Percentiles rank a stretch among this genome's conserved stretches.
Evolutionary conservation across 2,888 invertebrate species (phyloP).

Genomic region (Ectobius pallidus): DNA sequence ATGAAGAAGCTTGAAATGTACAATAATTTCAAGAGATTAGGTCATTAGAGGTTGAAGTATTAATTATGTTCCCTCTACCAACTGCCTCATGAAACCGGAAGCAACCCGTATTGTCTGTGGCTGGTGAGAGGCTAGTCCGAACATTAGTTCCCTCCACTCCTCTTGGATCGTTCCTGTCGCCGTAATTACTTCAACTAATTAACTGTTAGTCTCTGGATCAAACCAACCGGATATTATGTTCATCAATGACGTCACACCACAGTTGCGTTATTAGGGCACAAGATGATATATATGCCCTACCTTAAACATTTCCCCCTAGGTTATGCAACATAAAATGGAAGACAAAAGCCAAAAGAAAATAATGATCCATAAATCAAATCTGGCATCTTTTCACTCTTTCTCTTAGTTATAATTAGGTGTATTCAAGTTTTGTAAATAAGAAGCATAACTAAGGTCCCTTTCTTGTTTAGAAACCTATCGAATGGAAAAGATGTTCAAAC

Average conservation of each 20-base stretch:
- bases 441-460: too few relatives aligned
- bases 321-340: too few relatives aligned
- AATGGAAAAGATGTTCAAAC: too few relatives aligned
- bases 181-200: neutral
- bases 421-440: too few relatives aligned
- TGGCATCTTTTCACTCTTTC: too few relatives aligned
- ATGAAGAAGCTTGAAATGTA: neutral
- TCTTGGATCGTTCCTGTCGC: neutral
- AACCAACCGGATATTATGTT: neutral
- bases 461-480: too few relatives aligned
- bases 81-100: neutral
- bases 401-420: too few relatives aligned
- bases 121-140: neutral
- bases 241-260: neutral
- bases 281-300: too few relatives aligned
- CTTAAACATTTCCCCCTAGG: too few relatives aligned
- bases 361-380: too few relatives aligned
- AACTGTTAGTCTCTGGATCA: neutral
- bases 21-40: conserved; percentile 5
- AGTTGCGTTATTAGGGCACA: too few relatives aligned
- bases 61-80: neutral
- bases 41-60: neutral
- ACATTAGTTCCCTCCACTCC: neutral
- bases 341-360: too few relatives aligned
- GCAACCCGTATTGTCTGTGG: neutral